Evolutionary conservation across 2,113 vertebrate species (phyloP).

Genomic region (Bettongia penicillata): DNA sequence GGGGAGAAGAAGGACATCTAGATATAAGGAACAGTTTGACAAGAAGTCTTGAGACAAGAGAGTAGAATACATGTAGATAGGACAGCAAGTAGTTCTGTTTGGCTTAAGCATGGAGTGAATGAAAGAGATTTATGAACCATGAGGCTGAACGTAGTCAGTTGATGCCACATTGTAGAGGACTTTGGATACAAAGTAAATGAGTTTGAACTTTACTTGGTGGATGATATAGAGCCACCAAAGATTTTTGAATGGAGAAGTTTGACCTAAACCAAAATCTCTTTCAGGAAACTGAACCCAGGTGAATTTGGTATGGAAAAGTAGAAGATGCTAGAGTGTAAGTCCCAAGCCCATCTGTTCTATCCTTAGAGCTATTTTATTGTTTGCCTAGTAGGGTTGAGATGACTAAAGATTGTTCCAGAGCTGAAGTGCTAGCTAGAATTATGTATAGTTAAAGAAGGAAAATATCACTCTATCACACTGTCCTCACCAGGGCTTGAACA

Average conservation of each 20-base stretch:
- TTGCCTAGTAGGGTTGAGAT: neutral
- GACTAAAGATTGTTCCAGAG: neutral
- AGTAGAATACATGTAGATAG: neutral
- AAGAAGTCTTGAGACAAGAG: neutral
- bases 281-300: neutral
- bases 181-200: neutral
- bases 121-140: neutral
- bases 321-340: neutral
- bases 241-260: neutral
- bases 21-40: neutral
- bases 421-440: neutral
- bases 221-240: neutral
- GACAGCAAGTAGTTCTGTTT: neutral
- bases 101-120: neutral
- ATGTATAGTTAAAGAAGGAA: neutral
- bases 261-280: neutral
- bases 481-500: no score
- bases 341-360: neutral
- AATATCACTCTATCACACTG: no score
- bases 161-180: neutral
- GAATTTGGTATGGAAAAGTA: neutral
- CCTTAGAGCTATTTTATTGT: neutral
- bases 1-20: neutral
- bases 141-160: neutral
- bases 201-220: neutral